phyloP scores from a whole-genome alignment of 2,888 invertebrate genomes.

The Thereva unica region DNA sequence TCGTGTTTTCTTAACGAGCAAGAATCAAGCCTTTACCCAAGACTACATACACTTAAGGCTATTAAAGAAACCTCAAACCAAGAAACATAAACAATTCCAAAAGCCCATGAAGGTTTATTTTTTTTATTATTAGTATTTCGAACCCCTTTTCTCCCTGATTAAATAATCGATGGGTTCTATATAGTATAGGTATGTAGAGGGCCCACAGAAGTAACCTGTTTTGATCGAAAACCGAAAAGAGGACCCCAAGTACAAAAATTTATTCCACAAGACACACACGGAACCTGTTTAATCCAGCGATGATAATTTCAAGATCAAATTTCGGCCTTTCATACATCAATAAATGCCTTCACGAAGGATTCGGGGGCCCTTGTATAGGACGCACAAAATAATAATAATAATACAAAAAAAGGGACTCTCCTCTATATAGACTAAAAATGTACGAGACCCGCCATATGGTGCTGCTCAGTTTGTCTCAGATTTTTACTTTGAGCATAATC shows the following conservation, averaged over 20 bases:
- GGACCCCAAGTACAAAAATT: background rate
- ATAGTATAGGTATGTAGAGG: background rate
- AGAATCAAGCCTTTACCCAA: too few species aligned
- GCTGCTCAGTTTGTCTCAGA: conserved; percentile 3
- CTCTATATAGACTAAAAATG: background rate
- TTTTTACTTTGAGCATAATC: conserved; percentile 14
- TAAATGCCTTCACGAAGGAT: conserved; percentile 23
- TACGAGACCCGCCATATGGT: conserved; percentile 24
- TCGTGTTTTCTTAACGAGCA: too few species aligned
- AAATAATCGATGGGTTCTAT: conserved; percentile 14
- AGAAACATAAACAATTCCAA: conserved; percentile 11
- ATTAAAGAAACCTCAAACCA: too few species aligned
- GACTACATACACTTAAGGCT: too few species aligned
- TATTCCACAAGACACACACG: background rate
- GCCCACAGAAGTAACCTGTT: conserved; percentile 12
- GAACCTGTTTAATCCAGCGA: conserved; percentile 29
- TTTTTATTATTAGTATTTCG: conserved; percentile 6
- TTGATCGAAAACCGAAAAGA: background rate
- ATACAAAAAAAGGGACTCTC: conserved; percentile 24
- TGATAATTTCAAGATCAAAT: conserved; percentile 36
- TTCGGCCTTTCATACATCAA: conserved; percentile 31
- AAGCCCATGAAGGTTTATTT: conserved; percentile 14
- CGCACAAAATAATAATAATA: background rate
- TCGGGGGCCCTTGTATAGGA: background rate
- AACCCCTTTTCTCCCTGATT: conserved; percentile 8